Conservation (phyloP, 2,797 vertebrate genomes). For the Bovichtus diacanthus region DNA sequence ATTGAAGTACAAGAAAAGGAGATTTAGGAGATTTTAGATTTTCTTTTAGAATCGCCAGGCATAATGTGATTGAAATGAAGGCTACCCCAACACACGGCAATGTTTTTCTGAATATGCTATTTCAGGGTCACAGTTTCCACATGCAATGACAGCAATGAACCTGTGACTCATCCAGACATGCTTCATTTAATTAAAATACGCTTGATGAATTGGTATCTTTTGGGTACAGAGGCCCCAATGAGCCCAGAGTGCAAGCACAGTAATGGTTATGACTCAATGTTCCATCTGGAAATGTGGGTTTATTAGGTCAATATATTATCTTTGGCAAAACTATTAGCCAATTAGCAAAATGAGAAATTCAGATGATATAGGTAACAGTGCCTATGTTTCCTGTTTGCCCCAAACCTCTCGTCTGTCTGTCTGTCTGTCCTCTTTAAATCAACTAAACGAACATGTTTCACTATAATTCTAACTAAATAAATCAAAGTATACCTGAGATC, state of each 20-base stretch:
- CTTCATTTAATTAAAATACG: constrained; percentile 35
- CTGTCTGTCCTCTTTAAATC: no score
- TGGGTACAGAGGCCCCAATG: constrained; percentile 4
- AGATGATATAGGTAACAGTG: constrained; percentile 18
- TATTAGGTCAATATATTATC: constrained; percentile 45
- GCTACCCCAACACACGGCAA: background rate
- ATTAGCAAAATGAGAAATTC: constrained; percentile 36
- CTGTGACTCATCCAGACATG: constrained; percentile 50
- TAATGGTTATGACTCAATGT: constrained; percentile 54
- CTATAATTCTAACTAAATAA: background rate
- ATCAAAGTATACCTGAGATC: background rate
- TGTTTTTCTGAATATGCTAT: constrained; percentile 2
- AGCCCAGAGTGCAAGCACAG: constrained; percentile 22
- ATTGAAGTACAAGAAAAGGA: constrained; percentile 15
- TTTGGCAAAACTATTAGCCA: constrained; percentile 29
- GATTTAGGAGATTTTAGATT: constrained; percentile 8
- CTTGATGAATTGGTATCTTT: constrained; percentile 33
- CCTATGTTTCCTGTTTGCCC: constrained; percentile 22
- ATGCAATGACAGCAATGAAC: background rate
- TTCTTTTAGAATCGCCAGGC: constrained; percentile 10
- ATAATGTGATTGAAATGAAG: constrained; percentile 12
- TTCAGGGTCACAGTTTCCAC: background rate
- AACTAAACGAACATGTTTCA: background rate
- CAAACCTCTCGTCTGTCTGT: background rate
- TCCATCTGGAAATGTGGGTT: constrained; percentile 17